Evolutionary conservation across 2,113 vertebrate species (phyloP).

Genomic region (Anser brachyrhynchus): DNA sequence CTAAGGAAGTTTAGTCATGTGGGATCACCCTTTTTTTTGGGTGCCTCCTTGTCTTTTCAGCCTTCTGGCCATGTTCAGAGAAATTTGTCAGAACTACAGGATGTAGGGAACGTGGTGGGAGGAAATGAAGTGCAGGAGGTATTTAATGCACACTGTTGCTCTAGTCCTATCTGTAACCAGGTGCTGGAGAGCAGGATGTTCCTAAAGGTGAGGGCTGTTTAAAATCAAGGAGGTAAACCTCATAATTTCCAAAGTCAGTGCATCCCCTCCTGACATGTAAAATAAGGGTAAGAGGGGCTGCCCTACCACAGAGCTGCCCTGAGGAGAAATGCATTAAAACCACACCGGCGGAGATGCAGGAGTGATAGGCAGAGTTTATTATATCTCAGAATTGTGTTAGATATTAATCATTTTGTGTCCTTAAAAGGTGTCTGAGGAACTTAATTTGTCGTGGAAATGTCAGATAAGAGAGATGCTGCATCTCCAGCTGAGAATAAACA

Average conservation of each 20-base stretch:
- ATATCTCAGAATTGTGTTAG: not conserved
- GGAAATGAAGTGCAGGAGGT: not conserved
- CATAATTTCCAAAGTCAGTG: not conserved
- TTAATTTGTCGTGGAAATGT: constrained; percentile 57
- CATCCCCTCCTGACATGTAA: fast-evolving
- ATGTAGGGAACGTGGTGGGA: not conserved
- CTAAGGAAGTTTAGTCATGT: not conserved
- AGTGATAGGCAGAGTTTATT: not conserved
- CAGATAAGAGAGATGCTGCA: not conserved
- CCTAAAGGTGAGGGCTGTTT: not conserved
- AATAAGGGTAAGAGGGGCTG: not conserved
- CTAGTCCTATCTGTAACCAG: not conserved
- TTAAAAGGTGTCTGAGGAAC: constrained; percentile 9
- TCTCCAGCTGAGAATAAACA: constrained; percentile 6
- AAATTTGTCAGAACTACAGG: not conserved
- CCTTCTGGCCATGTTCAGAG: not conserved
- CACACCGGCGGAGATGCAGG: not conserved
- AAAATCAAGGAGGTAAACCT: not conserved
- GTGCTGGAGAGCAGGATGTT: not conserved
- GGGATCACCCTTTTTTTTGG: not conserved
- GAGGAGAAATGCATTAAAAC: not conserved
- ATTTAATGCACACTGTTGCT: not conserved
- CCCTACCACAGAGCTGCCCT: not conserved
- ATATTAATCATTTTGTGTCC: constrained; percentile 33
- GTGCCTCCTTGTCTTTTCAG: not conserved